Conservation (phyloP, 2,888 invertebrate species). For the Ceratothoa steindachneri region DNA sequence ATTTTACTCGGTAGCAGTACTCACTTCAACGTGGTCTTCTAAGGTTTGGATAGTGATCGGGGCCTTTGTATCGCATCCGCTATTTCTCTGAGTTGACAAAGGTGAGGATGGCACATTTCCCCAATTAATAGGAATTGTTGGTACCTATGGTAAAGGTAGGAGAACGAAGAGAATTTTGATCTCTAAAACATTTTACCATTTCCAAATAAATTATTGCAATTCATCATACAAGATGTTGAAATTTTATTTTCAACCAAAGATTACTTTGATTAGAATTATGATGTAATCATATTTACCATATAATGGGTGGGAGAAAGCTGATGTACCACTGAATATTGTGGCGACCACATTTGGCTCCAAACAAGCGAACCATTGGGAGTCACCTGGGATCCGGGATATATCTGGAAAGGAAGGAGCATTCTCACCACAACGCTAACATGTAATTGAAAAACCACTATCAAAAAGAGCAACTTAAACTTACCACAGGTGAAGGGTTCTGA, state of each 20-base stretch:
- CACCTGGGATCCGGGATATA: constrained; percentile 31
- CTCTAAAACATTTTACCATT: background rate
- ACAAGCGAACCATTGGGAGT: constrained; percentile 34
- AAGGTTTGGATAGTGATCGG: constrained; percentile 36
- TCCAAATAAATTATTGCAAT: background rate
- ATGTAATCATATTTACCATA: constrained; percentile 25
- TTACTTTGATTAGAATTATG: no score
- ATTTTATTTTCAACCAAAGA: no score
- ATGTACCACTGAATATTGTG: constrained; percentile 37
- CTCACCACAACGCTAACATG: no score
- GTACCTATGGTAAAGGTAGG: constrained; percentile 20
- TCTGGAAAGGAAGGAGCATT: constrained; percentile 4
- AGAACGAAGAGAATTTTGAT: background rate
- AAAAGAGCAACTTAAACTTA: constrained; percentile 18
- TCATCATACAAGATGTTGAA: background rate
- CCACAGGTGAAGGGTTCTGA: constrained; percentile 35
- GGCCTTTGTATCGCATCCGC: constrained; percentile 6
- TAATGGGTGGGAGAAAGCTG: constrained; percentile 43
- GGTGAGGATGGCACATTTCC: constrained; percentile 33
- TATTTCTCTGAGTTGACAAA: background rate
- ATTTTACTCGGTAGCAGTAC: no score
- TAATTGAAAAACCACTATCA: no score
- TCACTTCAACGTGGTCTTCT: constrained; percentile 24
- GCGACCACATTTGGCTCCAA: constrained; percentile 47
- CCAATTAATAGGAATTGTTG: constrained; percentile 38